Base-by-base conservation (phyloP, 1,140 invertebrate species). In the Sycophaga agraensis region DNA sequence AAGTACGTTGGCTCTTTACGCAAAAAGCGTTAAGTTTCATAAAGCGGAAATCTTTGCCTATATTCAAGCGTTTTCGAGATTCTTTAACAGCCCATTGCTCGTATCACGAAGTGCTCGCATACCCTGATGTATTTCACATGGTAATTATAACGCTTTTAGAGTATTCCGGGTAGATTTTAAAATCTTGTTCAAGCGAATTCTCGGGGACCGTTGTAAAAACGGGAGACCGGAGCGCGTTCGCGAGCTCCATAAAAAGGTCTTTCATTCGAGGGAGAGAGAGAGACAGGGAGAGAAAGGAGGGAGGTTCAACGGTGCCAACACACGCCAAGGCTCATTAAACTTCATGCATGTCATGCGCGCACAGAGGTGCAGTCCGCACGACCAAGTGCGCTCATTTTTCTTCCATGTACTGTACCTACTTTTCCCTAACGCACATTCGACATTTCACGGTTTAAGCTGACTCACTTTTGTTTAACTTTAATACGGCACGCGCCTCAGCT, bases 321-420 rank as follows among this genome's bases (percentile, higher is more conserved):
- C 42, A 46, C 31, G 26, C 31, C 17, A 37, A 45, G 26, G 31
- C 28, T 57, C 42, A 57, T 46, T 57, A 57, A 57, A 57, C 31
- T 46, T 35, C 42, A 35, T 46, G 42, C 40, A 26, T 26, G 35
- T 35, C 54, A 46, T 45, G 31, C 8, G 40, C 17, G 16, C 31
- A 57, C 45, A 37, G 42, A 9, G 2, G 2, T 9, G 31, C 17
- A 24, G 16, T 45, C 8, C 24, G 28, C n/a, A n/a, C n/a, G n/a
- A n/a, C n/a, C n/a, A n/a, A n/a, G 21, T 40, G 51, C 11, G 16
- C 17, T 14, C 26, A 34, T 55, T 43, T 55, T 55, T 31, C 24
- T 16, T 54, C n/a, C n/a, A n/a, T n/a, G n/a, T 16, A 16, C n/a
- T n/a, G 26, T 21, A 43, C 6, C 26, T n/a, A n/a, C n/a, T 31